Evolutionary conservation across 2,113 vertebrate species (phyloP).

Genomic region (Nyctereutes procyonoides): DNA sequence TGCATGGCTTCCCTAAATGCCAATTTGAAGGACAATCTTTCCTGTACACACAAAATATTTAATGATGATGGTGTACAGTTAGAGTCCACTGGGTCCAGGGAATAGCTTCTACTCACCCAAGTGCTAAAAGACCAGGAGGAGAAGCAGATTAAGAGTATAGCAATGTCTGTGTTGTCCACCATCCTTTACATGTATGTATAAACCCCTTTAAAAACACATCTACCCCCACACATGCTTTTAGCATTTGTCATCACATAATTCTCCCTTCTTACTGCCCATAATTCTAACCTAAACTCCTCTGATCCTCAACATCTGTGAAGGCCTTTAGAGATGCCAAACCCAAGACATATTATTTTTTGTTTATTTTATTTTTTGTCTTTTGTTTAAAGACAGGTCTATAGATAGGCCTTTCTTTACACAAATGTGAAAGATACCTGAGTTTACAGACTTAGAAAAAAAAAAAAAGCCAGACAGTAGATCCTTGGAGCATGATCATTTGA

Average conservation of each 20-base stretch:
- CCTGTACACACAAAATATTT: neutral
- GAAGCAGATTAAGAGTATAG: neutral
- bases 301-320: neutral
- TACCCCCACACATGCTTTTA: neutral
- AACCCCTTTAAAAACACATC: neutral
- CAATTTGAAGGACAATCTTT: neutral
- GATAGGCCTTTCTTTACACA: neutral
- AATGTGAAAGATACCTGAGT: neutral
- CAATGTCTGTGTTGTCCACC: neutral
- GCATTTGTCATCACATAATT: neutral
- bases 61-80: neutral
- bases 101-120: neutral
- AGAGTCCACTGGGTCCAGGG: neutral
- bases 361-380: neutral
- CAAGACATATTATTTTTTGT: neutral
- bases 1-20: neutral
- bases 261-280: neutral
- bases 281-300: neutral
- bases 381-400: neutral
- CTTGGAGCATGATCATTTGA: neutral
- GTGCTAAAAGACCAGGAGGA: neutral
- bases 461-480: neutral
- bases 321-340: neutral
- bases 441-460: neutral
- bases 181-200: neutral